Conservation (phyloP, 2,113 vertebrate species). For the Tympanuchus pallidicinctus region DNA sequence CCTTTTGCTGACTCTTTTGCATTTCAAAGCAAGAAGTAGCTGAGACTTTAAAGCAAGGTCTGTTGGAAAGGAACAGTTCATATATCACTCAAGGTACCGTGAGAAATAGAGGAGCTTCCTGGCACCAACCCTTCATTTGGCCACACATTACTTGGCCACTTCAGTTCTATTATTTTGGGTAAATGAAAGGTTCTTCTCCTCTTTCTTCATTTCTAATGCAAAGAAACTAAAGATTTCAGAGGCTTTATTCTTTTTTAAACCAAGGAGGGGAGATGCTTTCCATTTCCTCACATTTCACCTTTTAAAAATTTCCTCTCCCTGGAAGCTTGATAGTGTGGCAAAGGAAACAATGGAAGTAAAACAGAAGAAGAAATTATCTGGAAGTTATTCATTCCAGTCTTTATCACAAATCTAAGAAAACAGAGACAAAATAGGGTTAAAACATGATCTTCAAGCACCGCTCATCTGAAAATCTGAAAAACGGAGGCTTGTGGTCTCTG, state of each 20-base stretch:
- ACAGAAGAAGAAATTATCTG: background rate
- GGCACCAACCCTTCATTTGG: background rate
- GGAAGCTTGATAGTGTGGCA: background rate
- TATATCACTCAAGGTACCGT: background rate
- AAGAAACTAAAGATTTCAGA: background rate
- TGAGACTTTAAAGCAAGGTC: background rate
- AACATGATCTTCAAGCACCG: conserved; percentile 1
- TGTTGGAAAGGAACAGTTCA: background rate
- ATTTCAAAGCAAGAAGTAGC: background rate
- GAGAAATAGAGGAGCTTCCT: background rate
- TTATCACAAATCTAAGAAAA: background rate
- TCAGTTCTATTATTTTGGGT: background rate
- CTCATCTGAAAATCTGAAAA: background rate
- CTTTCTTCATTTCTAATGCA: background rate
- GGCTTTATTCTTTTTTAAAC: background rate
- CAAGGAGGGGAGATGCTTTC: background rate
- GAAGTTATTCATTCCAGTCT: background rate
- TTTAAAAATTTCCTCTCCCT: background rate
- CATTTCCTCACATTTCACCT: background rate
- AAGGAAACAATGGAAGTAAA: conserved; percentile 1
- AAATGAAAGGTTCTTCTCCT: background rate
- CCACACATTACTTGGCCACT: background rate
- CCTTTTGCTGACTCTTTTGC: background rate
- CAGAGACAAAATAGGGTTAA: background rate
- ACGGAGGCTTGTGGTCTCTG: background rate